Evolutionary conservation across 1,140 invertebrate genomes (phyloP), one percentile per base, ranked within the genome.

Genomic region (Aplysia californica): DNA sequence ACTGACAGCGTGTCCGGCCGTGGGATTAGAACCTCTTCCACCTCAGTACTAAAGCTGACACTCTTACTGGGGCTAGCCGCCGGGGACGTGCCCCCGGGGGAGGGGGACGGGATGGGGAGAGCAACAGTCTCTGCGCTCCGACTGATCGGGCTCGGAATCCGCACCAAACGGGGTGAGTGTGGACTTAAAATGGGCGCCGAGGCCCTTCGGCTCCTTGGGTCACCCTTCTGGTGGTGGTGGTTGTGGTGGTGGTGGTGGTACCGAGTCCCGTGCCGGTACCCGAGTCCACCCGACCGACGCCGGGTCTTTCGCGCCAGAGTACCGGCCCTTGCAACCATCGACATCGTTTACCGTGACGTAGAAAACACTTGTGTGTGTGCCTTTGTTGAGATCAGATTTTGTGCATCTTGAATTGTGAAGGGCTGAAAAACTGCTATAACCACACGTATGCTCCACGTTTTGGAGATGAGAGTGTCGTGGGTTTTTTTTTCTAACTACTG

Each of bases 121-220:
- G 77, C 80, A 67, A 81, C 80, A 1, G 77, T 81, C 64, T 81
- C 80, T 1, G 80, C 80, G 69, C 80, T 81, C 50, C 80, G 77
- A 35, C 80, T 81, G 61, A 81, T 71, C 36, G 79, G 79, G 59
- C 65, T 75, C 26, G 75, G 72, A 0, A 76, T 23, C 21, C 64
- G 58, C 55, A 70, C 33, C 39, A 77, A 79, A 36, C 38, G 31
- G 23, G 56, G 75, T 3, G 65, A 73, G 26, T 75, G 66, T 2
- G 69, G 71, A 29, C 75, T 79, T 50, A 81, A 68, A 23, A 78
- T 79, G 4, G 80, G 80, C 3, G 80, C 80, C 21, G 80, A 81
- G 39, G 80, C 80, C 20, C 80, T 65, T 31, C 77, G 38, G 31
- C 39, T 71, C 2, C 61, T 26, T 0, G 39, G 67, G 21, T 71